These are phyloP conservation scores for Crocuta crocuta DNA, from an alignment of 2,113 vertebrate genomes.

Conservation along the genomic window DNA sequence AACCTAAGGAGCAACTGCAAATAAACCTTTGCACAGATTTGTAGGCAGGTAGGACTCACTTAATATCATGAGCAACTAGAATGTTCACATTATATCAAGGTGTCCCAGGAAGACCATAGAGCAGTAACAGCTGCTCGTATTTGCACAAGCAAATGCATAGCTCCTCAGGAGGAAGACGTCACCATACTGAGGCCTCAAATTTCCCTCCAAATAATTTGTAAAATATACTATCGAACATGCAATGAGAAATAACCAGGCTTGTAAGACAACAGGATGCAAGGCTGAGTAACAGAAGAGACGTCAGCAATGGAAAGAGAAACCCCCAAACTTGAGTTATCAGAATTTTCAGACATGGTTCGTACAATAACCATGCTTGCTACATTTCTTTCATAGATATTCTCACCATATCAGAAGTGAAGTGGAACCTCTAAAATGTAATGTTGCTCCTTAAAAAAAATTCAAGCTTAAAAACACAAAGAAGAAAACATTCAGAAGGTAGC, in stretches of 20 bases:
- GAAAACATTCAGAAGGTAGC: background rate
- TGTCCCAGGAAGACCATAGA: background rate
- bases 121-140: background rate
- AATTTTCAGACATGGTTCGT: conserved; percentile 4
- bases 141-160: conserved; percentile 22
- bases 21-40: background rate
- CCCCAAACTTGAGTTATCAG: background rate
- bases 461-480: background rate
- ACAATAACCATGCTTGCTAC: conserved; percentile 17
- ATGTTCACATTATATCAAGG: background rate
- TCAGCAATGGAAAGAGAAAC: background rate
- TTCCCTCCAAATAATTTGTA: conserved; percentile 8
- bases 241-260: conserved; percentile 33
- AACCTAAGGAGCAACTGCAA: background rate
- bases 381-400: background rate
- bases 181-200: background rate
- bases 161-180: background rate
- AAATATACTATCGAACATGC: background rate
- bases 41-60: background rate
- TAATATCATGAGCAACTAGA: background rate
- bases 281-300: background rate
- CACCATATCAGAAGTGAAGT: background rate
- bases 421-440: background rate
- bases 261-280: background rate
- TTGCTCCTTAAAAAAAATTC: background rate